These are phyloP conservation scores for Galeopsomyia nigrocyanea DNA, from an alignment of 2,888 invertebrate genomes.

Conservation along the genomic window DNA sequence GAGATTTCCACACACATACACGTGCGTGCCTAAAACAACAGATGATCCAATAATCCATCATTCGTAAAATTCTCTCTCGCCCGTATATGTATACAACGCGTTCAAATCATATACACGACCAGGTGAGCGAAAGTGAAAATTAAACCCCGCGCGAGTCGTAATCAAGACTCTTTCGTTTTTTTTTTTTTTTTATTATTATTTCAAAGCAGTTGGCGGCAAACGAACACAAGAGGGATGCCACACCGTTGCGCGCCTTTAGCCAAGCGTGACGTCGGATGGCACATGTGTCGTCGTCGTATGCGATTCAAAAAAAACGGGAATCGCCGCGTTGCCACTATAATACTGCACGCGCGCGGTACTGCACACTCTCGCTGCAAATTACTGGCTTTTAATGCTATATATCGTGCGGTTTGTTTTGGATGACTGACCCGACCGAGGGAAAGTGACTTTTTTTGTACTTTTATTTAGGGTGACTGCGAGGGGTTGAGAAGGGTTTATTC, in stretches of 20 bases:
- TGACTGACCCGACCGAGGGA: too few relatives aligned
- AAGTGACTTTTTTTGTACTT: too few relatives aligned
- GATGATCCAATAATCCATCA: slow-evolving; percentile 25
- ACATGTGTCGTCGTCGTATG: slow-evolving; percentile 3
- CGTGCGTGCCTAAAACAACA: slow-evolving; percentile 24
- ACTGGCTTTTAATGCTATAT: too few relatives aligned
- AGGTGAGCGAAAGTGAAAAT: slow-evolving; percentile 26
- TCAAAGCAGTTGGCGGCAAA: slow-evolving; percentile 24
- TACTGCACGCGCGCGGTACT: too few relatives aligned
- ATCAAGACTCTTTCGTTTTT: slow-evolving; percentile 25
- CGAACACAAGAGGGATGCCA: background rate
- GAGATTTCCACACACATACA: slow-evolving; percentile 38
- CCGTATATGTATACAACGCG: background rate
- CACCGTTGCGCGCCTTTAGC: background rate
- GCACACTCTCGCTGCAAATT: too few relatives aligned
- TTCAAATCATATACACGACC: slow-evolving; percentile 2
- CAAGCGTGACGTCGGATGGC: slow-evolving; percentile 1
- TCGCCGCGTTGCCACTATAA: background rate
- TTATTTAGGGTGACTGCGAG: too few relatives aligned
- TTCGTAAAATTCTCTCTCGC: background rate
- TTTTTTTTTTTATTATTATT: too few relatives aligned
- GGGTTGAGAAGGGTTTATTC: too few relatives aligned
- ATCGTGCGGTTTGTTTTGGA: too few relatives aligned
- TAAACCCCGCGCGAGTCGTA: slow-evolving; percentile 24
- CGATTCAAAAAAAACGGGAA: background rate